phyloP scores from a whole-genome alignment of 2,797 vertebrate species.

The Pogoniulus pusillus region DNA sequence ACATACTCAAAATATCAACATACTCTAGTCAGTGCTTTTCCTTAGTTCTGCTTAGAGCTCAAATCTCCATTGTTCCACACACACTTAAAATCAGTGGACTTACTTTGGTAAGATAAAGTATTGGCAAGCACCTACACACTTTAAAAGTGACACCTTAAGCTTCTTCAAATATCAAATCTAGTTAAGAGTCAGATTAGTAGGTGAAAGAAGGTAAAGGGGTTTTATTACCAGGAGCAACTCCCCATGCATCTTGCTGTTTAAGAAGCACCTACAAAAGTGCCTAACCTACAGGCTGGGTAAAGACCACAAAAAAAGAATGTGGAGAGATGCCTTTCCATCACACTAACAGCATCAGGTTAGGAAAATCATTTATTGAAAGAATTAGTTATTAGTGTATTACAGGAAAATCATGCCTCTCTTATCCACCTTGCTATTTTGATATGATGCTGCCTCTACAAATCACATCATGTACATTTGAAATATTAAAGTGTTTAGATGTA shows the following conservation, averaged over 20 bases:
- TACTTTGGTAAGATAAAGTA: not conserved
- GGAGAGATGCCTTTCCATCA: not conserved
- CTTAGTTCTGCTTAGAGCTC: not conserved
- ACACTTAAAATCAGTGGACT: not conserved
- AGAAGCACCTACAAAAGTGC: not conserved
- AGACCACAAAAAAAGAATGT: not conserved
- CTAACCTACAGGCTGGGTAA: not conserved
- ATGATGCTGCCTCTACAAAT: not conserved
- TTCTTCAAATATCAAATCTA: not conserved
- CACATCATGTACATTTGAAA: not conserved
- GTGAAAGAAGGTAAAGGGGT: not conserved
- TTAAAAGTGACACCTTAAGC: not conserved
- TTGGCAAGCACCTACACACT: not conserved
- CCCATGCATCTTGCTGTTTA: not conserved
- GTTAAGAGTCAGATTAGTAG: not conserved
- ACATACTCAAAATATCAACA: not conserved
- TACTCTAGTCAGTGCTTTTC: not conserved
- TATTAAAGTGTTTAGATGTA: not conserved
- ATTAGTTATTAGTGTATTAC: not conserved
- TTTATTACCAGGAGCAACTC: not conserved
- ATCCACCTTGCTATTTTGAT: not conserved
- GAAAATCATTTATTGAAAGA: not conserved
- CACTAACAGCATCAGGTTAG: not conserved
- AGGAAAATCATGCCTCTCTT: not conserved
- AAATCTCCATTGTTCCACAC: not conserved